These are phyloP conservation scores for Vidua chalybeata DNA, from an alignment of 2,113 vertebrate species.

Conservation along the genomic window DNA sequence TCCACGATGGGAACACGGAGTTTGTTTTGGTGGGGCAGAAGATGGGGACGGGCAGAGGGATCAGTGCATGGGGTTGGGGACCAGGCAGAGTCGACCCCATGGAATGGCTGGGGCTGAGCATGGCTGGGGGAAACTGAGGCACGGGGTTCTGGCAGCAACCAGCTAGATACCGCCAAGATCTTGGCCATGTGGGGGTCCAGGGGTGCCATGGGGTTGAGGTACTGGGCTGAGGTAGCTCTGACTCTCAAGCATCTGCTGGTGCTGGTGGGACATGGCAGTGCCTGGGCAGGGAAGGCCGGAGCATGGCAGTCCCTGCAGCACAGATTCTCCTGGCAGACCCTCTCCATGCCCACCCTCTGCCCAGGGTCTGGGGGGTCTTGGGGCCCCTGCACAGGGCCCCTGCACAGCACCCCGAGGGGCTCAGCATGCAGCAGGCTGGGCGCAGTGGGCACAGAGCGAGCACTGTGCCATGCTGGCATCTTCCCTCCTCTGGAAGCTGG, in stretches of 20 bases:
- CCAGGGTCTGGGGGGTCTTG: fast-evolving
- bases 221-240: fast-evolving
- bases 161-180: not conserved
- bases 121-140: not conserved
- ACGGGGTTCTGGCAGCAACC: not conserved
- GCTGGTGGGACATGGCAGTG: not conserved
- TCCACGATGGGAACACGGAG: fast-evolving
- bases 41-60: fast-evolving
- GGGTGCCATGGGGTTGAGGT: not conserved
- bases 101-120: not conserved
- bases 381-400: not conserved
- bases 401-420: not conserved
- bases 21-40: not conserved
- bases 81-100: not conserved
- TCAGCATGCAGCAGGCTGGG: not conserved
- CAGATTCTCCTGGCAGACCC: not conserved
- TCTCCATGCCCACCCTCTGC: not conserved
- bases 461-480: not conserved
- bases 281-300: not conserved
- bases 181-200: fast-evolving
- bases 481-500: conserved; percentile 28
- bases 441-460: fast-evolving
- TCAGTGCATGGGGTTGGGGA: not conserved
- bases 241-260: fast-evolving
- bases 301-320: not conserved